Base-by-base conservation (phyloP, 2,113 vertebrate species). In the Mirza zaza region DNA sequence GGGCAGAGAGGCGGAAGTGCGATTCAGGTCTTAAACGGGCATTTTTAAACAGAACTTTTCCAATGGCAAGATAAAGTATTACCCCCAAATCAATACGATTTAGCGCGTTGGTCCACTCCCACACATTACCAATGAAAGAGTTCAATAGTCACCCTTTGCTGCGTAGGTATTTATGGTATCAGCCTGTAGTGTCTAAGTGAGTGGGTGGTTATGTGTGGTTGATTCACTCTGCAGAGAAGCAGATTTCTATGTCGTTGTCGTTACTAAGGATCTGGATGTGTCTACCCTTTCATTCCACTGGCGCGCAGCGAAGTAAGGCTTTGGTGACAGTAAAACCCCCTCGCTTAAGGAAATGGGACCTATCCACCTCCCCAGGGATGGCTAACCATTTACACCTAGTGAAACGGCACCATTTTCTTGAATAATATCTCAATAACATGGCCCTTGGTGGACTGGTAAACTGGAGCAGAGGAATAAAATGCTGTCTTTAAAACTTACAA, bases 121-220 rank as follows among this genome's bases (percentile, higher is more conserved):
- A 95, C 89, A 73, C 48, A 83, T 86, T 87, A 82, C 90, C 39
- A 79, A 8, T 52, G 87, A 79, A 61, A 59, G 57, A 97, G 86
- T 36, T 94, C 94, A 94, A 34, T 8, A 92, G 97, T 96, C 92
- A 96, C 36, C 71, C 48, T 95, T 85, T 39, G 3, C 82, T 14
- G 4, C 92, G 57, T 8, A 48, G 65, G 23, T 96, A 96, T 86
- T 92, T 97, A 76, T 93, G 73, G 73, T 88, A 73, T 68, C 71
- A 29, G 34, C 67, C 27, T 87, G 79, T 97, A 98, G 96, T 3
- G 12, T 81, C 89, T 96, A 88, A 82, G 88, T 96, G 97, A 97
- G 95, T 81, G 95, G 92, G 91, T 5, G 5, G 95, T 70, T 97
- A 84, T 85, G 68, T 91, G 94, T 83, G 59, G 96, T 57, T 93